Conservation (phyloP, 2,113 vertebrate species). For the Erythrocercus mccallii region DNA sequence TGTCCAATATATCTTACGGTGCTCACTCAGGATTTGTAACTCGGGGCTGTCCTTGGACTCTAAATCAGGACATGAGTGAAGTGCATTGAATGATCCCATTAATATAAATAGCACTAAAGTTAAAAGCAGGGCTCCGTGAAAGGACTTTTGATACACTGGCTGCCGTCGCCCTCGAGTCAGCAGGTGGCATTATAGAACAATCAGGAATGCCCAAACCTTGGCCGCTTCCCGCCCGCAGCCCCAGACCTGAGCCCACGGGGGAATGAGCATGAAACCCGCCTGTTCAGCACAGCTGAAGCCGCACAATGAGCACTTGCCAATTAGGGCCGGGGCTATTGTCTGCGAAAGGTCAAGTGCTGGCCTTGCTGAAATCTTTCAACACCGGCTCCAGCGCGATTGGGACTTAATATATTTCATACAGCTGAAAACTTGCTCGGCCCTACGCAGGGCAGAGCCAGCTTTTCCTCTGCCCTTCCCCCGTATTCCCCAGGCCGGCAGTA, state of each 20-base stretch:
- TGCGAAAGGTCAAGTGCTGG: constrained; percentile 53
- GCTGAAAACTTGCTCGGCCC: background rate
- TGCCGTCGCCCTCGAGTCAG: constrained; percentile 41
- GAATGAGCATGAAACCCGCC: constrained; percentile 42
- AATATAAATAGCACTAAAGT: constrained; percentile 53
- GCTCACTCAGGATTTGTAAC: constrained; percentile 24
- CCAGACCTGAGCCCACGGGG: constrained; percentile 4
- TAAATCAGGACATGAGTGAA: constrained; percentile 46
- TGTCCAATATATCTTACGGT: background rate
- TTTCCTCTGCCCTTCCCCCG: constrained; percentile 27
- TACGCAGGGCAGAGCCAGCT: background rate
- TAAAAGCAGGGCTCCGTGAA: constrained; percentile 47
- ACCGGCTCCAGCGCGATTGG: background rate
- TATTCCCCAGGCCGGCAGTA: background rate
- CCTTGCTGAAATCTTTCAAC: constrained; percentile 56
- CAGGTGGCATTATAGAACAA: constrained; percentile 64
- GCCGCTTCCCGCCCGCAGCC: background rate
- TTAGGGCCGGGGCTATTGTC: constrained; percentile 49
- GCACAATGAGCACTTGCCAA: constrained; percentile 46
- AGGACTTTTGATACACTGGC: constrained; percentile 33
- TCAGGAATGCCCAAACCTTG: background rate
- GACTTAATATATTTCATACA: background rate
- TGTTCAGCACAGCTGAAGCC: background rate
- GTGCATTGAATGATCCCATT: constrained; percentile 40
- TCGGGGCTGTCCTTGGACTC: constrained; percentile 6